Evolutionary conservation across 1,140 invertebrate species (phyloP).

Genomic region (Coptotermes formosanus): DNA sequence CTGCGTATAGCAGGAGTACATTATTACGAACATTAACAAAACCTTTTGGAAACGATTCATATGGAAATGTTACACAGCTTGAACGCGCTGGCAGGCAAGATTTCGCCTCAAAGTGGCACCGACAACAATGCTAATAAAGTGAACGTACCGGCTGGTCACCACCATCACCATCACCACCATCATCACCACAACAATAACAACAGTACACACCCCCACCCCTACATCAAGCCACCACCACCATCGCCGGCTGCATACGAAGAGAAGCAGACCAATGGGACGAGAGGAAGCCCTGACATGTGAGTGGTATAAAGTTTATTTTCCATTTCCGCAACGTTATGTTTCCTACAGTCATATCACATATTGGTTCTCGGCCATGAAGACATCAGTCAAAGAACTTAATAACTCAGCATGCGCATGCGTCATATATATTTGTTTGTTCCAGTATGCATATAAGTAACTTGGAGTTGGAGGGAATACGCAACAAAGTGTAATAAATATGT

Average conservation of each 20-base stretch:
- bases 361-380: too few species aligned
- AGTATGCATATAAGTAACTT: too few species aligned
- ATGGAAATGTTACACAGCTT: slow-evolving; percentile 39
- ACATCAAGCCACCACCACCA: slow-evolving; percentile 33
- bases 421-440: too few species aligned
- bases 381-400: too few species aligned
- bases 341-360: too few species aligned
- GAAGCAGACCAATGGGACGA: slow-evolving; percentile 28
- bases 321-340: too few species aligned
- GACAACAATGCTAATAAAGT: slow-evolving; percentile 29
- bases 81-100: slow-evolving; percentile 40
- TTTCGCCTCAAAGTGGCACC: slow-evolving; percentile 39
- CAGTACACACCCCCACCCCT: slow-evolving; percentile 33
- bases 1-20: not conserved
- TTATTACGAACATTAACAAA: not conserved
- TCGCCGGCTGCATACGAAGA: slow-evolving; percentile 10
- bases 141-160: not conserved
- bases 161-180: slow-evolving; percentile 18
- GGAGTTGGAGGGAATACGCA: too few species aligned
- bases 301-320: not conserved
- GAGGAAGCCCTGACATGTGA: slow-evolving; percentile 28
- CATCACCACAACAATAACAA: slow-evolving; percentile 35
- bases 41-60: not conserved
- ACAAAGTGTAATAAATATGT: too few species aligned
- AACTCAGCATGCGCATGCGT: too few species aligned